Evolutionary conservation across 2,113 vertebrate genomes (phyloP).

Genomic region (Xyrauchen texanus): DNA sequence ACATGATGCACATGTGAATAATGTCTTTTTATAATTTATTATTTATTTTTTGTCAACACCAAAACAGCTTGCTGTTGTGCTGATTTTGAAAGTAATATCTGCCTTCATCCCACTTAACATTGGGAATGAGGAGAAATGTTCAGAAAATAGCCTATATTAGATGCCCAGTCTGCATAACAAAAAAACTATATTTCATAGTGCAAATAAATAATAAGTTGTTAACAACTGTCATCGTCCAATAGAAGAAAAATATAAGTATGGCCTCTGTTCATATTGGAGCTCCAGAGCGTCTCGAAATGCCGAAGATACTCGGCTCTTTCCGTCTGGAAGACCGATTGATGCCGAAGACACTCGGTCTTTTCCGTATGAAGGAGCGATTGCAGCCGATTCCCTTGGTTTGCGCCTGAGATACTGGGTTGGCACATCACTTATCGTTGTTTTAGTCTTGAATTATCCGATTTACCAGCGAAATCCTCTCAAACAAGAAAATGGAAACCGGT

Average conservation of each 20-base stretch:
- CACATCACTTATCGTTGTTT: slow-evolving; percentile 52
- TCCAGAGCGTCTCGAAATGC: neutral
- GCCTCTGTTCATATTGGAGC: neutral
- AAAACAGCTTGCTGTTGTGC: too few relatives aligned
- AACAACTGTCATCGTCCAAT: neutral
- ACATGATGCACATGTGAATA: neutral
- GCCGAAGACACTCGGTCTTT: slow-evolving; percentile 16
- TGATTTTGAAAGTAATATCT: too few relatives aligned
- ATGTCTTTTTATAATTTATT: too few relatives aligned
- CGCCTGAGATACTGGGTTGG: slow-evolving; percentile 40
- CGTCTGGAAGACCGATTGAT: neutral
- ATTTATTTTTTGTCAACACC: too few relatives aligned
- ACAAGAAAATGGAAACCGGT: slow-evolving; percentile 68
- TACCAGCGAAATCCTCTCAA: slow-evolving; percentile 10
- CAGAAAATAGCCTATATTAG: too few relatives aligned
- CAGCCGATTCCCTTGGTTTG: slow-evolving; percentile 42
- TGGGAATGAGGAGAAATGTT: too few relatives aligned
- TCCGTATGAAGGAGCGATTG: slow-evolving; percentile 58
- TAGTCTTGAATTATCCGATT: slow-evolving; percentile 33
- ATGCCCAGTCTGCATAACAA: too few relatives aligned
- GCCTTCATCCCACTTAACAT: too few relatives aligned
- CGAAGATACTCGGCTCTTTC: neutral
- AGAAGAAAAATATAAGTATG: neutral
- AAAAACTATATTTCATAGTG: neutral
- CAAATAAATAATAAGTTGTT: neutral